Evolutionary conservation across 2,888 invertebrate genomes (phyloP).

Genomic region (Melanchra persicariae): DNA sequence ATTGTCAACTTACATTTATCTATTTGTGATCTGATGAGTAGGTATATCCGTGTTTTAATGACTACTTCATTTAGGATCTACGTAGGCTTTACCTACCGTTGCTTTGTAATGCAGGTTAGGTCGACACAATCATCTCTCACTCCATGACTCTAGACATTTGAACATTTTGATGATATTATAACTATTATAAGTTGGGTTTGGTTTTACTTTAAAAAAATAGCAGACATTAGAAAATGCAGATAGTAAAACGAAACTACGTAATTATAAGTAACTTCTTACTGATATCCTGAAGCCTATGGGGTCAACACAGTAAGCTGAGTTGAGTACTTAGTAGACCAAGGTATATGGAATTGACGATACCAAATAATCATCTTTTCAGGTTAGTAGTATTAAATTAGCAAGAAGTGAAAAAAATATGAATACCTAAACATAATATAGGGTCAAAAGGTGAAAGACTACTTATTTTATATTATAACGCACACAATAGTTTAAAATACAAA

Average conservation of each 20-base stretch:
- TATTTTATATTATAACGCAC: conserved; percentile 10
- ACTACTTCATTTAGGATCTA: conserved; percentile 55
- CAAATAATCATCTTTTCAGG: background rate
- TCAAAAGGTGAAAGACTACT: conserved; percentile 10
- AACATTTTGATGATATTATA: background rate
- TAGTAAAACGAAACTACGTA: background rate
- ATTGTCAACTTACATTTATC: conserved; percentile 80
- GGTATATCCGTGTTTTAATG: conserved; percentile 68
- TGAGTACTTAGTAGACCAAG: background rate
- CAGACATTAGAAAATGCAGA: background rate
- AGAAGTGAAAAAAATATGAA: conserved; percentile 2
- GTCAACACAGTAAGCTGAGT: background rate
- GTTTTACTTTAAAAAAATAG: background rate
- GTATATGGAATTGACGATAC: no score
- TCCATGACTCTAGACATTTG: background rate
- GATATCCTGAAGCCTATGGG: background rate
- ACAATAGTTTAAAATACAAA: conserved; percentile 6
- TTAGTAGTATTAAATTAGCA: background rate
- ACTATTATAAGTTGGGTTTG: background rate
- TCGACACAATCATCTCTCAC: background rate
- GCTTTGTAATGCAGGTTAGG: conserved; percentile 6
- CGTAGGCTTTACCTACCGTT: conserved; percentile 40
- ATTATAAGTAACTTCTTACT: background rate
- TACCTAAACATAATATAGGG: conserved; percentile 13
- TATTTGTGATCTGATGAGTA: conserved; percentile 73